Percentiles rank a stretch among this genome's conserved stretches.
Conservation (phyloP, 2,797 vertebrate species). For the Schizothorax lantsangensis region DNA sequence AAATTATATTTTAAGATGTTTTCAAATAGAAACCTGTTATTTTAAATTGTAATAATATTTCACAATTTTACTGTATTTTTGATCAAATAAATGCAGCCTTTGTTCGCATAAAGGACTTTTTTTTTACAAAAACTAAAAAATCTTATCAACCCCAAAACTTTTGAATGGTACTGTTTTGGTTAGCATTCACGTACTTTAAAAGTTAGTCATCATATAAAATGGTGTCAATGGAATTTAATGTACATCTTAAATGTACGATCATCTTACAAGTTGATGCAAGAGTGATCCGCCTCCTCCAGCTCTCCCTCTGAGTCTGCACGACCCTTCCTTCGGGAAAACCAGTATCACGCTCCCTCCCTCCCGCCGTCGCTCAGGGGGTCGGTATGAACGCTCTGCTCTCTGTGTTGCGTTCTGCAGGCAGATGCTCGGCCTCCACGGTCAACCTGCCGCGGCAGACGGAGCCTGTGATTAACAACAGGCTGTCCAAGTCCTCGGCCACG, state of each 20-base stretch:
- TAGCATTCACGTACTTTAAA: neutral
- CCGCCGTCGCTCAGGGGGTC: slow-evolving; percentile 9
- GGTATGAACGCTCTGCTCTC: slow-evolving; percentile 63
- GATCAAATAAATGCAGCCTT: neutral
- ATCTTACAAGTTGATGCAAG: slow-evolving; percentile 9
- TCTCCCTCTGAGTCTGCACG: slow-evolving; percentile 26
- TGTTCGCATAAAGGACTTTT: neutral
- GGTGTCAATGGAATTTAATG: neutral
- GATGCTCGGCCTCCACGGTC: slow-evolving; percentile 98
- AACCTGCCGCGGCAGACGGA: slow-evolving; percentile 98
- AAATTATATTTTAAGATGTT: neutral
- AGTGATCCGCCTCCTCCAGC: slow-evolving; percentile 14
- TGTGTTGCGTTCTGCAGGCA: slow-evolving; percentile 89
- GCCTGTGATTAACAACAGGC: slow-evolving; percentile 99
- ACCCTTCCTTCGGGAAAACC: neutral
- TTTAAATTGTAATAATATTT: neutral
- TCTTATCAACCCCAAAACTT: neutral
- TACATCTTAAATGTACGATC: slow-evolving; percentile 39
- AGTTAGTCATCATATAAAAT: neutral
- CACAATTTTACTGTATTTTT: neutral
- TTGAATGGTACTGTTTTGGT: neutral
- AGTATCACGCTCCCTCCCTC: neutral
- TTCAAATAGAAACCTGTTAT: neutral
- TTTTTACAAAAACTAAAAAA: neutral
- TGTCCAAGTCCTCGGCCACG: slow-evolving; percentile 99